Evolutionary conservation across 2,113 vertebrate genomes (phyloP).

Genomic region (Eulemur macaco): DNA sequence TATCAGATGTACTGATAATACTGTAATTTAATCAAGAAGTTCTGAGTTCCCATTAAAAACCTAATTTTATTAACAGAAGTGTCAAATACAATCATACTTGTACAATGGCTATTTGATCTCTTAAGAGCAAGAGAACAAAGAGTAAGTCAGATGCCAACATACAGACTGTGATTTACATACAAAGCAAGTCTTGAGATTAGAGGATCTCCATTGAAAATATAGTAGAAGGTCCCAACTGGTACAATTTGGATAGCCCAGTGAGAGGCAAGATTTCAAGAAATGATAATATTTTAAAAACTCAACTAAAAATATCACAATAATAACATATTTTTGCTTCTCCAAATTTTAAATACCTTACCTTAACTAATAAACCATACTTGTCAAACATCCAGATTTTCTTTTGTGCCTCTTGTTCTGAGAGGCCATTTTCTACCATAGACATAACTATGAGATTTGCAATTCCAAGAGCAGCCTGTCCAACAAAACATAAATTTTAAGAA

Average conservation of each 20-base stretch:
- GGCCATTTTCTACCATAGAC: conserved; percentile 93
- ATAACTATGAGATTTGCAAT: conserved; percentile 98
- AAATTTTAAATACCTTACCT: conserved; percentile 84
- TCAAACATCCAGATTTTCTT: conserved; percentile 96
- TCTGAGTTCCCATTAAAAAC: conserved; percentile 26
- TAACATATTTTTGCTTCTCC: neutral
- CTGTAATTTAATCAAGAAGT: neutral
- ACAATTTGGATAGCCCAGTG: neutral
- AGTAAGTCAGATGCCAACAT: neutral
- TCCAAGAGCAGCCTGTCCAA: conserved; percentile 93
- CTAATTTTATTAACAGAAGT: neutral
- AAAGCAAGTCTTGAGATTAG: neutral
- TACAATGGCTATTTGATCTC: neutral
- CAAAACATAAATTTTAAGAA: conserved; percentile 32
- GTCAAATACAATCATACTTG: neutral
- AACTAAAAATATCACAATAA: neutral
- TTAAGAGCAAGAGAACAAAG: conserved; percentile 18
- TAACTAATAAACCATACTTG: conserved; percentile 91
- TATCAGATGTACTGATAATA: neutral
- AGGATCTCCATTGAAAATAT: neutral
- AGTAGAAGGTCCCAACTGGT: neutral
- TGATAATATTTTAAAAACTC: neutral
- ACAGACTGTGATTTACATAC: conserved; percentile 3
- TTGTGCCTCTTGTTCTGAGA: conserved; percentile 89
- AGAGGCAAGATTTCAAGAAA: neutral